Percentiles rank a stretch among this genome's conserved stretches.
Conservation (phyloP, 2,888 invertebrate species). For the Ptilodon capucinus region DNA sequence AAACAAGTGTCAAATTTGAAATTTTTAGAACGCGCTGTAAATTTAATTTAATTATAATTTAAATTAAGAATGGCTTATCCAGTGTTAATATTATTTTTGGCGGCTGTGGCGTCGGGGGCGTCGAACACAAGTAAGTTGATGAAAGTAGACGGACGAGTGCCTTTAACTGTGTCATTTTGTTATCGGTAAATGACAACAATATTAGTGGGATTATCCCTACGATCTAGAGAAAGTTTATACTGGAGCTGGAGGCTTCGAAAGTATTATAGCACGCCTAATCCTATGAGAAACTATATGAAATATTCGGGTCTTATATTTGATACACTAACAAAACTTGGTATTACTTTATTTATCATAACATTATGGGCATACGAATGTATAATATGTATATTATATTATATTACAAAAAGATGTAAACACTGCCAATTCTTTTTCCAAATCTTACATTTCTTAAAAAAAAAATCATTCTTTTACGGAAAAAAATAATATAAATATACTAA, state of each 20-base stretch:
- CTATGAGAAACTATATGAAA: too few species aligned
- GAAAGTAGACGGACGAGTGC: slow-evolving; percentile 62
- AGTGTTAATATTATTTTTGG: slow-evolving; percentile 58
- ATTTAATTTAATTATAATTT: slow-evolving; percentile 10
- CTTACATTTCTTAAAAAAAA: too few species aligned
- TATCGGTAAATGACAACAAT: slow-evolving; percentile 18
- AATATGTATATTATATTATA: too few species aligned
- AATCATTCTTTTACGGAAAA: too few species aligned
- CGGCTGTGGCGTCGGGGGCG: slow-evolving; percentile 56
- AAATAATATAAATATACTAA: too few species aligned
- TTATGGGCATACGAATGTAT: too few species aligned
- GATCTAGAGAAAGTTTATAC: slow-evolving; percentile 1
- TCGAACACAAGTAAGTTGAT: slow-evolving; percentile 71
- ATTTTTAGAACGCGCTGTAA: neutral
- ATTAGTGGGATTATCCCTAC: slow-evolving; percentile 2
- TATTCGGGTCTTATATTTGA: too few species aligned
- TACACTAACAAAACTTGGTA: too few species aligned
- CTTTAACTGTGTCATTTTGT: slow-evolving; percentile 47
- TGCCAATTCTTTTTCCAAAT: too few species aligned
- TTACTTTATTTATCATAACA: too few species aligned
- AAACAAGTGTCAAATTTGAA: slow-evolving; percentile 9
- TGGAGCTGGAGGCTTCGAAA: neutral
- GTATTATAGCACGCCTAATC: too few species aligned
- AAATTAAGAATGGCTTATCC: slow-evolving; percentile 55
- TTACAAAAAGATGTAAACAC: too few species aligned